Base-by-base conservation (phyloP, 2,888 invertebrate genomes). In the Allophyes oxyacanthae region DNA sequence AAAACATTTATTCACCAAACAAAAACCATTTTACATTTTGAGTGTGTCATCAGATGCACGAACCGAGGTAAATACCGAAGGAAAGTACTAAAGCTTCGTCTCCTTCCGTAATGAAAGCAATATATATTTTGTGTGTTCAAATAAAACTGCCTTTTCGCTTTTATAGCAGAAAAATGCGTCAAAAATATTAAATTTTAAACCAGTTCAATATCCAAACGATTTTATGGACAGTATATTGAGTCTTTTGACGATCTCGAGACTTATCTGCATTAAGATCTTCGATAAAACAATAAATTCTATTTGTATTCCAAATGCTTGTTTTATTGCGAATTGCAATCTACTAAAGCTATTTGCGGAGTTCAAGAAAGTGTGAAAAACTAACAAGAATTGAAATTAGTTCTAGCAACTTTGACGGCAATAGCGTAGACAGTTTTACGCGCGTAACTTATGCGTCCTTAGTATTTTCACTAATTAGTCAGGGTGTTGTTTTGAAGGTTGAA, bases 401-500 rank as follows among this genome's bases (percentile, higher is more conserved):
- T 41, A 48, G 28, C 25, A 43, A 37, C 40, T 28, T 14, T 36
- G 15, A 54, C n/a, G 32, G 32, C 26, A 53, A 52, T 52, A 46
- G 33, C 53, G 41, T 60, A 13, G 28, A 53, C 32, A 30, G 26
- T 50, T 65, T 53, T 15, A 65, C 41, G 55, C 34, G 44, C 50
- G 50, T 55, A 61, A 53, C 54, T 25, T 60, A 55, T 59, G 48
- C 55, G 49, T 60, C 46, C 62, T 52, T 49, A 58, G 51, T 43
- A 52, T 70, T 64, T 64, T 56, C 34, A 56, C 51, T 59, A 77
- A 75, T 77, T 75, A 66, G 75, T 46, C 43, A 45, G 41, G 49
- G 42, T 44, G 52, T 59, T 44, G 52, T 59, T 72, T 57, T 44
- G 33, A 60, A 52, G 46, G 49, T 50, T 53, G 36, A 15, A 60